Conservation (phyloP, 1,140 invertebrate genomes). For the Eriosoma lanigerum region DNA sequence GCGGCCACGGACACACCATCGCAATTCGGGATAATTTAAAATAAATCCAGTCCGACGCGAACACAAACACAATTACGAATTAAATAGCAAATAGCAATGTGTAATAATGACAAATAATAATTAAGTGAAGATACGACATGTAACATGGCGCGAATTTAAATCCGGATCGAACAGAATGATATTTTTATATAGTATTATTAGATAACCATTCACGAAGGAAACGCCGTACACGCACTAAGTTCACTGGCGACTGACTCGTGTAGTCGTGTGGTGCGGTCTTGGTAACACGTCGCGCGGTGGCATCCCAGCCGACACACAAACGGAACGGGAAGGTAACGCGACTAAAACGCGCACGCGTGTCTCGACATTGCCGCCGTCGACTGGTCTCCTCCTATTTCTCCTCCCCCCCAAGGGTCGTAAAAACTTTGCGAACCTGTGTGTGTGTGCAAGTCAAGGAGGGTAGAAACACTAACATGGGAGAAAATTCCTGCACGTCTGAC, state of each 20-base stretch:
- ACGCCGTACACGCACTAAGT: not conserved
- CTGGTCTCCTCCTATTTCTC: constrained; percentile 16
- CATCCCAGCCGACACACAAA: not conserved
- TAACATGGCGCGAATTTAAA: too few species aligned
- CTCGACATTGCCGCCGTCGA: not conserved
- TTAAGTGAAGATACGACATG: too few species aligned
- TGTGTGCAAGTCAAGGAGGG: not conserved
- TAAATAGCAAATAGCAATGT: too few species aligned
- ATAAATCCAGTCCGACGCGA: too few species aligned
- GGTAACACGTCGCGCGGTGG: not conserved
- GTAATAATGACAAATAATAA: too few species aligned
- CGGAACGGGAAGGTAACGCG: not conserved
- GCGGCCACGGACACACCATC: too few species aligned
- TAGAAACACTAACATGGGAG: constrained; percentile 1
- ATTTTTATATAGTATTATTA: too few species aligned
- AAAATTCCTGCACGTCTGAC: constrained; percentile 14
- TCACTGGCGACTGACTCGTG: constrained; percentile 28
- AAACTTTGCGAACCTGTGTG: constrained; percentile 43
- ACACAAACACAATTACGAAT: too few species aligned
- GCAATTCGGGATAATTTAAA: too few species aligned
- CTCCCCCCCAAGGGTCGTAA: constrained; percentile 45
- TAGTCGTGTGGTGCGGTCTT: not conserved
- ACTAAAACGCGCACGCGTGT: constrained; percentile 10
- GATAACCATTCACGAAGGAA: too few species aligned
- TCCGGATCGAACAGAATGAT: not conserved